Conservation (phyloP, 2,113 vertebrate species). For the Ciconia stormi region DNA sequence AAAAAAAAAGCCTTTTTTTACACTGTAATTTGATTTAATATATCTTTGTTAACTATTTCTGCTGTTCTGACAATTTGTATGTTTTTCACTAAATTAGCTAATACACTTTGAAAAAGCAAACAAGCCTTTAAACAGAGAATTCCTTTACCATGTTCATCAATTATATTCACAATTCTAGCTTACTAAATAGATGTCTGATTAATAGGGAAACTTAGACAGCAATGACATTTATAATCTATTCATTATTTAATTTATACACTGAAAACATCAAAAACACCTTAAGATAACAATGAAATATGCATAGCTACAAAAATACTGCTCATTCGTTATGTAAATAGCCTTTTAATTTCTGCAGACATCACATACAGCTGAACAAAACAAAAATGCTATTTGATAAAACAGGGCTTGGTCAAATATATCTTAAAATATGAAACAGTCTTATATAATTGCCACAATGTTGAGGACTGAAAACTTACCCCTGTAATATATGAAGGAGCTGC, state of each 20-base stretch:
- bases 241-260: neutral
- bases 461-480: slow-evolving; percentile 68
- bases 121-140: neutral
- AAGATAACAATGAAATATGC: neutral
- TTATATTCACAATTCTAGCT: neutral
- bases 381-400: neutral
- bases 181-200: neutral
- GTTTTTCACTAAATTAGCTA: neutral
- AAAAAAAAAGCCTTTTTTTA: neutral
- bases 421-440: neutral
- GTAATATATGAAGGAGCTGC: slow-evolving; percentile 86
- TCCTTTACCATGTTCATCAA: neutral
- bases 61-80: neutral
- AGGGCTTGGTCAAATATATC: neutral
- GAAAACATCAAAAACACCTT: neutral
- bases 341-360: neutral
- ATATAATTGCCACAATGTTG: neutral
- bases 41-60: neutral
- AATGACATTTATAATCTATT: neutral
- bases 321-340: neutral
- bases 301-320: neutral
- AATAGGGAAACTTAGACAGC: neutral
- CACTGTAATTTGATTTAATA: too few relatives aligned
- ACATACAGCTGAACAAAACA: neutral
- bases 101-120: neutral